phyloP scores from a whole-genome alignment of 2,113 vertebrate species.

The Chinchilla lanigera region DNA sequence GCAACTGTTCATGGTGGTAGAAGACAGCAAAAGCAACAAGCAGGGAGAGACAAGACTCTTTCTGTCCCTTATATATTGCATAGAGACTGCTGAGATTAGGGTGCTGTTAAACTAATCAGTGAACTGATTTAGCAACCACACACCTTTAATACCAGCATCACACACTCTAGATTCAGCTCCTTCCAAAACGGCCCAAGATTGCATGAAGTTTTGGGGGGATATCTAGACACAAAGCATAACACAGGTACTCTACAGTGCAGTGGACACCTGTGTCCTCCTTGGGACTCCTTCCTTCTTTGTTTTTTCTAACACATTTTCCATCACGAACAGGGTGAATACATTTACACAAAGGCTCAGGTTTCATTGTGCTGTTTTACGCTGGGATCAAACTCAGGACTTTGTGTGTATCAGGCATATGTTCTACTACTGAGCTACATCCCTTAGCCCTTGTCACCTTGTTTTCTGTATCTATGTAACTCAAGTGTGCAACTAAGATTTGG shows the following conservation, averaged over 20 bases:
- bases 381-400: background rate
- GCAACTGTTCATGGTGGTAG: background rate
- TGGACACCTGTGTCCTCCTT: fast-evolving
- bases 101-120: background rate
- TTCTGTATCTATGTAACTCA: background rate
- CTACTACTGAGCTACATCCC: background rate
- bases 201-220: background rate
- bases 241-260: fast-evolving
- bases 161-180: background rate
- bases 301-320: fast-evolving
- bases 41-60: background rate
- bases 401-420: background rate
- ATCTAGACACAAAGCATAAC: background rate
- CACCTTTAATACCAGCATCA: background rate
- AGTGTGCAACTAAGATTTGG: no score
- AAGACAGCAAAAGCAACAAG: background rate
- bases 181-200: background rate
- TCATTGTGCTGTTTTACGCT: background rate
- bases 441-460: background rate
- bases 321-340: background rate
- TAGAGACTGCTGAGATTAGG: background rate
- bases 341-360: background rate
- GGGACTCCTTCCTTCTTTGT: background rate
- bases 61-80: background rate
- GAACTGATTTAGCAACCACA: background rate